phyloP scores from a whole-genome alignment of 1,140 invertebrate species.

The Rhyzopertha dominica region DNA sequence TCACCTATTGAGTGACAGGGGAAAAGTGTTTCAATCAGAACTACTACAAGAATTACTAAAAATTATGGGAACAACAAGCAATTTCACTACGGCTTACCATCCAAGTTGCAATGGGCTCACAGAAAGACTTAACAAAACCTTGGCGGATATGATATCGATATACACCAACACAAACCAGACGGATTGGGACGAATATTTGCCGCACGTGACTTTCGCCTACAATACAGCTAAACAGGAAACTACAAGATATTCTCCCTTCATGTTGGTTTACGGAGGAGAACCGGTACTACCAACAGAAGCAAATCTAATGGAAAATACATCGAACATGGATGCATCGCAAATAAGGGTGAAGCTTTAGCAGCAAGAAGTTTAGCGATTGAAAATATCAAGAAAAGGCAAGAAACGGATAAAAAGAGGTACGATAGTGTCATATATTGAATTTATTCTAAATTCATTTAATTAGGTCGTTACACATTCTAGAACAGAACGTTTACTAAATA shows the following conservation, averaged over 20 bases:
- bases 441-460: too few relatives aligned
- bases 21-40: conserved; percentile 26
- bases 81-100: conserved; percentile 38
- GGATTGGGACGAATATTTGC: conserved; percentile 22
- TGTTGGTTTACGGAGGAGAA: conserved; percentile 23
- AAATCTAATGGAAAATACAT: conserved; percentile 6
- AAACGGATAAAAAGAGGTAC: conserved; percentile 14
- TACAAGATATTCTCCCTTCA: conserved; percentile 17
- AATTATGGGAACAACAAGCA: conserved; percentile 19
- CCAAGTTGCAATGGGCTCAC: conserved; percentile 35
- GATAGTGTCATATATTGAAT: too few relatives aligned
- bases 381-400: conserved; percentile 19
- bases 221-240: conserved; percentile 22
- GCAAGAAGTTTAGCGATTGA: conserved; percentile 13
- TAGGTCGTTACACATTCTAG: too few relatives aligned
- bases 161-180: too few relatives aligned
- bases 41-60: conserved; percentile 21
- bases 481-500: too few relatives aligned
- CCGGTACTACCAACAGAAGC: conserved; percentile 21
- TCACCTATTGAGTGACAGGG: conserved; percentile 22
- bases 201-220: conserved; percentile 24
- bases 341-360: conserved; percentile 14
- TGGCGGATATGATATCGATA: conserved; percentile 24
- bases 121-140: conserved; percentile 36
- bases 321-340: not conserved